phyloP scores from a whole-genome alignment of 2,113 vertebrate species.

The Salvelinus alpinus region DNA sequence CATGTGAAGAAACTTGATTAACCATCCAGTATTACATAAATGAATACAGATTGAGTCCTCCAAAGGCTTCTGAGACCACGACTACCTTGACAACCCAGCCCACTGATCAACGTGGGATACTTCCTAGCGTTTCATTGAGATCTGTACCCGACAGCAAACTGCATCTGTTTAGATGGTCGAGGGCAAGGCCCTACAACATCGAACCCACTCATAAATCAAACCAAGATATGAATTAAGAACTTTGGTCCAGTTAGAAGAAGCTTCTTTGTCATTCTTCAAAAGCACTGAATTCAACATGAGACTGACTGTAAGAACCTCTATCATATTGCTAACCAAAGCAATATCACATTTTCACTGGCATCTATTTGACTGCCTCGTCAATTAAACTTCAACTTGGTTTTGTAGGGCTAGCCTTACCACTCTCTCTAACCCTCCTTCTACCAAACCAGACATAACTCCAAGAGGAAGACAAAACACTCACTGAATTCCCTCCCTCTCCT shows the following conservation, averaged over 20 bases:
- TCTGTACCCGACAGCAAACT: neutral
- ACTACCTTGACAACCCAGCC: too few species aligned
- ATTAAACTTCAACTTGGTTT: too few species aligned
- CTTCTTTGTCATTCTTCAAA: neutral
- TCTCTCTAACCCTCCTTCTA: constrained; percentile 11
- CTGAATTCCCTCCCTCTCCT: neutral
- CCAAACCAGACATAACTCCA: neutral
- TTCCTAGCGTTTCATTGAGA: neutral
- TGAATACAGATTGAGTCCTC: neutral
- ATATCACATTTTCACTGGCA: neutral
- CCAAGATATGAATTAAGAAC: neutral
- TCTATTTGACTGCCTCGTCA: neutral
- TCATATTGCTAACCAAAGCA: neutral
- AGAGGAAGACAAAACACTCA: neutral
- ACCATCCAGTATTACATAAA: neutral
- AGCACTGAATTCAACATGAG: neutral
- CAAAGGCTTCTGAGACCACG: neutral
- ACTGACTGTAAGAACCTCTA: neutral
- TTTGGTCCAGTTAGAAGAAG: too few species aligned
- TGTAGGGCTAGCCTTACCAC: neutral
- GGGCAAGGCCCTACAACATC: neutral
- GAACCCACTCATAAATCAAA: neutral
- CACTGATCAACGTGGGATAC: neutral
- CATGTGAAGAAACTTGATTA: too few species aligned
- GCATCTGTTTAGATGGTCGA: neutral